These are phyloP conservation scores for Huso huso DNA, from an alignment of 2,797 vertebrate species.

Conservation along the genomic window DNA sequence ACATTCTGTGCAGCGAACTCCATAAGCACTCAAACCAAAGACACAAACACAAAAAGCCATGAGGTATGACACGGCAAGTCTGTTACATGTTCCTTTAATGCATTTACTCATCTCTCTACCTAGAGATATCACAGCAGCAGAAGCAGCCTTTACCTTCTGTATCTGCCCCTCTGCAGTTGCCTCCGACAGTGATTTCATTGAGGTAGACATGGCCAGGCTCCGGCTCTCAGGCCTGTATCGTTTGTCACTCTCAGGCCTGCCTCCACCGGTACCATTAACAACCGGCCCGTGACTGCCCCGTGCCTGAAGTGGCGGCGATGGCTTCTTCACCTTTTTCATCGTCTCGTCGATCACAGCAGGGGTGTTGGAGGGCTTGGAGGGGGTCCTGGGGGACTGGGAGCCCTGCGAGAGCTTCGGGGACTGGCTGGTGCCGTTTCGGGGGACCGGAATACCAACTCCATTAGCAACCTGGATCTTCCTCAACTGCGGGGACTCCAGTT, in stretches of 20 bases:
- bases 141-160: neutral
- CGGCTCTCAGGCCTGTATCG: slow-evolving; percentile 53
- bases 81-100: too few relatives aligned
- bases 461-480: slow-evolving; percentile 64
- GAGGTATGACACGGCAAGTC: too few relatives aligned
- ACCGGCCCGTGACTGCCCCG: slow-evolving; percentile 47
- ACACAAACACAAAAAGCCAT: too few relatives aligned
- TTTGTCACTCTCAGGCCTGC: slow-evolving; percentile 38
- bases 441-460: slow-evolving; percentile 65
- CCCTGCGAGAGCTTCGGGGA: slow-evolving; percentile 48
- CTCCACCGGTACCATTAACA: slow-evolving; percentile 32
- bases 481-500: slow-evolving; percentile 49
- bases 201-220: slow-evolving; percentile 61
- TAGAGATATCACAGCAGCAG: too few relatives aligned
- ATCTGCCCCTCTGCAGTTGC: neutral
- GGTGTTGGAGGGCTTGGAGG: slow-evolving; percentile 33
- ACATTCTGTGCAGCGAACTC: too few relatives aligned
- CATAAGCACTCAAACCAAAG: too few relatives aligned
- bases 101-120: too few relatives aligned
- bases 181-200: slow-evolving; percentile 62
- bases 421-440: slow-evolving; percentile 49
- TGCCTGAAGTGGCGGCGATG: slow-evolving; percentile 36
- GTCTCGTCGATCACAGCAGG: slow-evolving; percentile 54
- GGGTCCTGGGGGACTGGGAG: slow-evolving; percentile 41
- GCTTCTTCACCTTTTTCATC: slow-evolving; percentile 71